A percentile compares a stretch with the other conserved stretches of the same genome.
Conservation (phyloP, 2,888 invertebrate species). For the Pammene fasciana region DNA sequence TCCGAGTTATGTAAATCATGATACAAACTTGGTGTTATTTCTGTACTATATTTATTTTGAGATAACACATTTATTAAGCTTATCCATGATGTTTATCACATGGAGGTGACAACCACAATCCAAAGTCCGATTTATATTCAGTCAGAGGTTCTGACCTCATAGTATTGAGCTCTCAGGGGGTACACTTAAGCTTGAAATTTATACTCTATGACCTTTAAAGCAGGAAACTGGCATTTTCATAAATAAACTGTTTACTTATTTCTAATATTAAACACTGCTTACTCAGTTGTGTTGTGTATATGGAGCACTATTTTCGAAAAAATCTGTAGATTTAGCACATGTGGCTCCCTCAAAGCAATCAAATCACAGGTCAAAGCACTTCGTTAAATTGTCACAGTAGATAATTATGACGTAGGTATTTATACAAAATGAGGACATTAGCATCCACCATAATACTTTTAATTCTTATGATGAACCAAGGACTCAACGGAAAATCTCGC, state of each 20-base stretch:
- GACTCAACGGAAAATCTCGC: constrained; percentile 29
- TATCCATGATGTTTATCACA: constrained; percentile 18
- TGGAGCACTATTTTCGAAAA: constrained; percentile 13
- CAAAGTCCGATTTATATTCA: constrained; percentile 29
- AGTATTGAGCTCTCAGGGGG: not conserved
- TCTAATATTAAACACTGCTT: constrained; percentile 7
- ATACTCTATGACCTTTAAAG: not conserved
- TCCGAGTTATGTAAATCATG: not conserved
- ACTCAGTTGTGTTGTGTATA: constrained; percentile 20
- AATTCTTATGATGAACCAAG: constrained; percentile 16
- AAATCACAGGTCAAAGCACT: constrained; percentile 21
- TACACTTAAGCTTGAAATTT: not conserved
- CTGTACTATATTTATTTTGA: constrained; percentile 4
- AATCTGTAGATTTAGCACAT: constrained; percentile 15
- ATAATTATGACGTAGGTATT: constrained; percentile 38
- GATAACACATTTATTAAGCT: not conserved
- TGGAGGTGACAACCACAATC: constrained; percentile 4
- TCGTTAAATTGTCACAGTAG: constrained; percentile 28
- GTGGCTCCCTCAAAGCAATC: constrained; percentile 28
- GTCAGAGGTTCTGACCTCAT: not conserved
- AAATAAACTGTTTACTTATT: not conserved
- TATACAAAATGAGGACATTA: constrained; percentile 26
- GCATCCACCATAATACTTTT: constrained; percentile 11
- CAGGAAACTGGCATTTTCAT: not conserved
- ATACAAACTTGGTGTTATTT: constrained; percentile 3